Percentiles rank a stretch among this genome's conserved stretches.
These are phyloP conservation scores for Ormyrus pomaceus DNA, from an alignment of 2,888 invertebrate species.

Conservation along the genomic window DNA sequence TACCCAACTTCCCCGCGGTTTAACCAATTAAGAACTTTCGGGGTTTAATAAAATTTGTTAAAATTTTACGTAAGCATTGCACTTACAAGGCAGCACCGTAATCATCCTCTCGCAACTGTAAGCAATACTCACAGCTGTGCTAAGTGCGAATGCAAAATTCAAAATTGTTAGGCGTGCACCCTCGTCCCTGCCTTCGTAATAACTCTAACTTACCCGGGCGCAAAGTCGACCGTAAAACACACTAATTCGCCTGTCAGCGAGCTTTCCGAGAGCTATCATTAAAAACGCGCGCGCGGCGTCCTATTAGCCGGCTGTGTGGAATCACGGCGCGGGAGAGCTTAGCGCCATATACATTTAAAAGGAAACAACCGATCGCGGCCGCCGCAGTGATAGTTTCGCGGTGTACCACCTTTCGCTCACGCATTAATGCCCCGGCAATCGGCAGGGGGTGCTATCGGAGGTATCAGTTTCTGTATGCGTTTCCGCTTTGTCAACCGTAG, in stretches of 20 bases:
- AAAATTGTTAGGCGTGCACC: too few species aligned
- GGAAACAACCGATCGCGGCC: conserved; percentile 8
- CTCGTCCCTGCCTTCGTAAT: too few species aligned
- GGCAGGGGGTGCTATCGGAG: too few species aligned
- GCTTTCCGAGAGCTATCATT: neutral
- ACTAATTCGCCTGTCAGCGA: conserved; percentile 24
- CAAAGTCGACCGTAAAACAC: neutral
- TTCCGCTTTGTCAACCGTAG: neutral
- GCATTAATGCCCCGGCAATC: neutral
- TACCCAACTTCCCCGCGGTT: too few species aligned
- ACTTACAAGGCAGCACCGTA: neutral
- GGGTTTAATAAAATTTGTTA: too few species aligned
- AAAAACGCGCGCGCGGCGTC: conserved; percentile 7
- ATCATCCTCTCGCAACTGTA: conserved; percentile 5
- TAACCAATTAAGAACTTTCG: too few species aligned
- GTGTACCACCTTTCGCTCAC: neutral
- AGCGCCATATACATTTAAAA: neutral
- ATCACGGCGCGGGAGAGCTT: neutral
- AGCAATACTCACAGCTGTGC: too few species aligned
- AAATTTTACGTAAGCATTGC: too few species aligned
- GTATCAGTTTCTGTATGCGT: too few species aligned
- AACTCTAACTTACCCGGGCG: too few species aligned
- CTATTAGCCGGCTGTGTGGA: neutral
- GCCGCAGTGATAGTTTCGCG: conserved; percentile 37
- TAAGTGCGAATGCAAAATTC: too few species aligned